Evolutionary conservation across 2,888 invertebrate genomes (phyloP), one percentile per base, ranked within the genome.

Genomic region (Ceraclea dissimilis): DNA sequence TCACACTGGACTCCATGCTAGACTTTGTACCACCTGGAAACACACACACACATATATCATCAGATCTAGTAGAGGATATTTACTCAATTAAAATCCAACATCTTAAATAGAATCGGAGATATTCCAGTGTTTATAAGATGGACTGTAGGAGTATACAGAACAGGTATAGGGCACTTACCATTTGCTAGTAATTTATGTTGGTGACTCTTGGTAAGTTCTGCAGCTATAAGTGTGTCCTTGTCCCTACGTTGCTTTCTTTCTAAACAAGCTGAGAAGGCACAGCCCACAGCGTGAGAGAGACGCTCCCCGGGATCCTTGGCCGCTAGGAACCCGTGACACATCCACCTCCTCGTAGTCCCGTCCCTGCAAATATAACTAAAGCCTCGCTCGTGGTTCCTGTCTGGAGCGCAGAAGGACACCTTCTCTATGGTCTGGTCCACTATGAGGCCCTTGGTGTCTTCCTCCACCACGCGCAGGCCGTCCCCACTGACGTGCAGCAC

Each of bases 341-440:
- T 97, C 99, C 99, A 99, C 17, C 99, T 84, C 5, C 97, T 83
- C 0, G 98, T 97, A 13, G 98, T 96, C 58, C 98, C 99, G 72
- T 99, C 99, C 58, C 99, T 85, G 71, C 98, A 99, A 63, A 99
- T 99, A 76, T 99, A 99, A 62, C 98, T 97, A 76, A 63, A 99
- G 18, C 98, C 99, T 63, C 93, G 86, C 67, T 98, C 97, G 69
- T 97, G 93, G 72, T 94, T 95, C 60, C 98, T 83, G 73, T 99
- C 99, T 1, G 99, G 99, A 6, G 99, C 98, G 75, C 99, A 99
- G 74, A 99, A 99, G n/a, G 98, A 99, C 2, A 99, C 98, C 74
- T 99, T 99, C 75, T 99, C 99, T 61, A 99, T 99, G 20, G 98
- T 99, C 77, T 99, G 99, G 74, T 99, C 99, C 34, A 99, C 97